A percentile compares a stretch with the other conserved stretches of the same genome.
These are phyloP conservation scores for Bos indicus DNA, from an alignment of 2,113 vertebrate species.

Conservation along the genomic window DNA sequence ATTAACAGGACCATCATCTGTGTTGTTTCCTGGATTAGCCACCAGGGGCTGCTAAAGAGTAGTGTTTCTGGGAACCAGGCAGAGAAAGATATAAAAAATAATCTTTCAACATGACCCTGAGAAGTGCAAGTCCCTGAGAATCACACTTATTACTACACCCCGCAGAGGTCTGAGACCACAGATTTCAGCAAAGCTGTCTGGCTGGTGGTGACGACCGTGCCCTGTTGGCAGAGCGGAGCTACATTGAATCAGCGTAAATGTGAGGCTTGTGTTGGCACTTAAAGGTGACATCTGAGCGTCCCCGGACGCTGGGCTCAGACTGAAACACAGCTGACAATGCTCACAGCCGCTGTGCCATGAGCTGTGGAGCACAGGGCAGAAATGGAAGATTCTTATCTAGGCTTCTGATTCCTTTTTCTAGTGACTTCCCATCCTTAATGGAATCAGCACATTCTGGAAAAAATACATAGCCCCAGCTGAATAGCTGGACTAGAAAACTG, in stretches of 20 bases:
- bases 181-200: neutral
- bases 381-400: neutral
- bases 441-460: neutral
- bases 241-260: neutral
- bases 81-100: neutral
- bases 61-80: neutral
- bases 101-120: neutral
- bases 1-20: neutral
- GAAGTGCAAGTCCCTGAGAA: neutral
- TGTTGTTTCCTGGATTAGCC: neutral
- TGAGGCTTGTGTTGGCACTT: neutral
- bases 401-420: neutral
- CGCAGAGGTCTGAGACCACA: fast-evolving
- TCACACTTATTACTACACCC: neutral
- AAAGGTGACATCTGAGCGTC: neutral
- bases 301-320: neutral
- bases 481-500: neutral
- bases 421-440: neutral
- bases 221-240: neutral
- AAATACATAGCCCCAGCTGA: neutral
- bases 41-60: slow-evolving; percentile 28
- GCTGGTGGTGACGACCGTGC: neutral
- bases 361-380: neutral
- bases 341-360: neutral
- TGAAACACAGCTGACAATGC: neutral